Evolutionary conservation across 2,888 invertebrate species (phyloP).

Genomic region (Gastrophysa polygoni): DNA sequence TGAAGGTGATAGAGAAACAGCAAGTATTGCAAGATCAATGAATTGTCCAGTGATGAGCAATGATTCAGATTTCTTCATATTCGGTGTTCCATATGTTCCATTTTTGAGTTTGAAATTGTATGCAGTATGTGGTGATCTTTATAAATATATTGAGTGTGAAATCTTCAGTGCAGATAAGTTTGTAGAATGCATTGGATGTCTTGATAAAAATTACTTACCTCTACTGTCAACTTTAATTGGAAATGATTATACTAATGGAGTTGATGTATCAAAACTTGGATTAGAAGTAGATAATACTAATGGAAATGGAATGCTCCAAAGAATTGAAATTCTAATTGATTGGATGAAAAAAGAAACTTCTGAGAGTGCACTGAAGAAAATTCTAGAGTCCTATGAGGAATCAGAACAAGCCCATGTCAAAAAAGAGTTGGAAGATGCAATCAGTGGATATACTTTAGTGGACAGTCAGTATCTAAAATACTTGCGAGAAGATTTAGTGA

Average conservation of each 20-base stretch:
- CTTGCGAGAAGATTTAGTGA: slow-evolving; percentile 53
- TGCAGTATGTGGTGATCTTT: slow-evolving; percentile 35
- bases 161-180: slow-evolving; percentile 76
- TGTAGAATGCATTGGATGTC: slow-evolving; percentile 67
- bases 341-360: slow-evolving; percentile 78
- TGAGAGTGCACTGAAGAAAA: slow-evolving; percentile 71
- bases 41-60: slow-evolving; percentile 88
- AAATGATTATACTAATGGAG: slow-evolving; percentile 70
- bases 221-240: slow-evolving; percentile 83
- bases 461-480: slow-evolving; percentile 66
- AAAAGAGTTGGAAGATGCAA: slow-evolving; percentile 66
- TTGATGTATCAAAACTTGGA: slow-evolving; percentile 16
- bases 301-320: slow-evolving; percentile 67
- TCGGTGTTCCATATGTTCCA: slow-evolving; percentile 82
- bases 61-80: slow-evolving; percentile 94
- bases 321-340: slow-evolving; percentile 72
- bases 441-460: slow-evolving; percentile 68
- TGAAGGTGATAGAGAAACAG: slow-evolving; percentile 91
- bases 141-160: slow-evolving; percentile 67
- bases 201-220: slow-evolving; percentile 69
- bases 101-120: slow-evolving; percentile 69
- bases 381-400: slow-evolving; percentile 68
- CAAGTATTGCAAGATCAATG: slow-evolving; percentile 76
- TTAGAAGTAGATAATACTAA: slow-evolving; percentile 79
- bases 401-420: slow-evolving; percentile 62